Conservation (phyloP, 2,113 vertebrate genomes). For the Illadopsis cleaveri region DNA sequence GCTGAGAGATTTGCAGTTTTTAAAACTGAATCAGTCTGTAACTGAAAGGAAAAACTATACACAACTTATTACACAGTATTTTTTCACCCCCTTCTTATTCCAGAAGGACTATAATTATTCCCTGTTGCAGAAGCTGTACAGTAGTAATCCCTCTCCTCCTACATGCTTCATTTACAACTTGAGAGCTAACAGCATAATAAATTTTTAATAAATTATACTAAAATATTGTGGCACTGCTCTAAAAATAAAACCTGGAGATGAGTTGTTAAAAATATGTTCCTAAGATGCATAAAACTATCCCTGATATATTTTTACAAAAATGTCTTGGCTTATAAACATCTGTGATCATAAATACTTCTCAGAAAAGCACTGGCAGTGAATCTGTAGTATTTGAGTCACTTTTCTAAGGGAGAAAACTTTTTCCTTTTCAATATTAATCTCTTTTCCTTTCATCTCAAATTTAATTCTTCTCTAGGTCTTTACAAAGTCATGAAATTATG, state of each 20-base stretch:
- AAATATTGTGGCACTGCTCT: slow-evolving; percentile 53
- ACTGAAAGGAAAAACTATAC: background rate
- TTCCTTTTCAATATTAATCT: slow-evolving; percentile 28
- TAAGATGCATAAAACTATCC: background rate
- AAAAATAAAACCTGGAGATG: slow-evolving; percentile 33
- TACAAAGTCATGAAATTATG: slow-evolving; percentile 41
- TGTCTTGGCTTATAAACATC: background rate
- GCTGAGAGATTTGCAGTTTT: background rate
- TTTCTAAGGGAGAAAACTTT: slow-evolving; percentile 10
- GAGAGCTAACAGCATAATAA: slow-evolving; percentile 52
- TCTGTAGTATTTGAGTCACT: background rate
- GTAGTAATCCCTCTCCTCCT: slow-evolving; percentile 58
- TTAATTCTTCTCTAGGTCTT: slow-evolving; percentile 42
- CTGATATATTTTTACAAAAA: background rate
- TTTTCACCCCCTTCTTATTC: slow-evolving; percentile 2
- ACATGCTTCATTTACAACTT: slow-evolving; percentile 50
- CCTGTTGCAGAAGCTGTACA: background rate
- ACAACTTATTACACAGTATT: background rate
- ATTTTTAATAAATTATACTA: slow-evolving; percentile 59
- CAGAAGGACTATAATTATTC: slow-evolving; percentile 37
- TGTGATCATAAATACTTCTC: slow-evolving; percentile 21
- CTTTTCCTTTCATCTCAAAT: slow-evolving; percentile 40
- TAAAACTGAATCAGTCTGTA: background rate
- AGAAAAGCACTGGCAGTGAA: background rate
- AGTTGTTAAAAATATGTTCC: background rate